Base-by-base conservation (phyloP, 2,113 vertebrate genomes). In the Zapornia atra region DNA sequence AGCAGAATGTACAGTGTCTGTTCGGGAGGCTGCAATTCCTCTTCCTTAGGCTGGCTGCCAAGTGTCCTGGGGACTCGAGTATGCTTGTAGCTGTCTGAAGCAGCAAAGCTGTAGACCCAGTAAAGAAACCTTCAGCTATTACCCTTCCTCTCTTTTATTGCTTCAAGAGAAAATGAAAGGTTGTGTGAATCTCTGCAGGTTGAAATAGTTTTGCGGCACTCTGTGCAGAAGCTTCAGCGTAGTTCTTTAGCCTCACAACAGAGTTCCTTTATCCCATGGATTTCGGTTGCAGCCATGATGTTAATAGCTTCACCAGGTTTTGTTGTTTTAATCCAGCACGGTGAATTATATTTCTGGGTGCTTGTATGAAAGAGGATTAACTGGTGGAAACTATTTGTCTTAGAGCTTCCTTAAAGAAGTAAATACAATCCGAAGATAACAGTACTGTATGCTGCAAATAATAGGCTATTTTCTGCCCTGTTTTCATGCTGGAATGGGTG, bases 401-500 rank as follows among this genome's bases (percentile, higher is more conserved):
- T 85, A 57, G 34, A 68, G 38, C 90, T 95, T 79, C 57, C 90
- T 80, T 78, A 56, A 82, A 94, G 72, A 60, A 85, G 88, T 93
- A 94, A 93, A 92, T 87, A 94, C 92, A 90, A 91, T n/a, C 69
- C 71, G 28, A 82, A 85, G 97, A 83, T 88, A 94, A 94, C 71
- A 69, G 83, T 68, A 81, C 24, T 19, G 60, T 82, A 70, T 60
- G 22, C 76, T 79, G 77, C 86, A 95, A 95, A 93, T 93, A 96
- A 95, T 53, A 60, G 70, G 77, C 83, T 88, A 38, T 93, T 97
- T 97, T 93, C 81, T 96, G 60, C 80, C 90, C 91, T 2, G 70
- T 50, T 93, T 97, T 96, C 80, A 50, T 96, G 92, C 96, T 94
- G 95, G 94, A 97, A 95, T 96, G 87, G 85, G 92, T 95, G 94